phyloP scores from a whole-genome alignment of 2,797 vertebrate species.

The Aratinga solstitialis region DNA sequence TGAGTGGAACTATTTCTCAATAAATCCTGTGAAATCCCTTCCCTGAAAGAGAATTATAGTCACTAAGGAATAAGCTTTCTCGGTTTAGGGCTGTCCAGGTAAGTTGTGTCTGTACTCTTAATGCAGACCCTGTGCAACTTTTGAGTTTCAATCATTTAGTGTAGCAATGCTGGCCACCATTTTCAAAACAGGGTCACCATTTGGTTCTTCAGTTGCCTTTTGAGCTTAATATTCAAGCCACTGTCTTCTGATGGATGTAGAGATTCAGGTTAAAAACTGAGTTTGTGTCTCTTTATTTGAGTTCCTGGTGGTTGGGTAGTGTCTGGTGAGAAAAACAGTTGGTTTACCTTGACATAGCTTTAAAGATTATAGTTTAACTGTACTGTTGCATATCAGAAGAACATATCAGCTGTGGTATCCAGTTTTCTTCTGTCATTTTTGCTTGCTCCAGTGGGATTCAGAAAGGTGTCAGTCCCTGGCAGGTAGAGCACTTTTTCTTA shows the following conservation, averaged over 20 bases:
- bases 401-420: background rate
- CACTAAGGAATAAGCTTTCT: background rate
- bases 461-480: background rate
- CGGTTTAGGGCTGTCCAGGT: background rate
- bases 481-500: background rate
- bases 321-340: background rate
- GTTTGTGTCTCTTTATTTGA: background rate
- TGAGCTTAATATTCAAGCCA: background rate
- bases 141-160: background rate
- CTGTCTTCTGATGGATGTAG: background rate
- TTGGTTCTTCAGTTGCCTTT: background rate
- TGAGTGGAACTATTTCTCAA: background rate
- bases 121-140: background rate
- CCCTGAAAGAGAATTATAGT: background rate
- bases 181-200: background rate
- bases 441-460: background rate
- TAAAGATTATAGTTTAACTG: background rate
- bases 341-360: background rate
- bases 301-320: background rate
- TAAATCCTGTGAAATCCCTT: background rate
- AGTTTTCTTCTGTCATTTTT: background rate
- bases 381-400: background rate
- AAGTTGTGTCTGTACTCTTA: background rate
- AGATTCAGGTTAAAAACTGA: background rate
- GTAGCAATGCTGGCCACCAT: background rate